Evolutionary conservation across 2,113 vertebrate species (phyloP).

Genomic region (Megaceryle maxima): DNA sequence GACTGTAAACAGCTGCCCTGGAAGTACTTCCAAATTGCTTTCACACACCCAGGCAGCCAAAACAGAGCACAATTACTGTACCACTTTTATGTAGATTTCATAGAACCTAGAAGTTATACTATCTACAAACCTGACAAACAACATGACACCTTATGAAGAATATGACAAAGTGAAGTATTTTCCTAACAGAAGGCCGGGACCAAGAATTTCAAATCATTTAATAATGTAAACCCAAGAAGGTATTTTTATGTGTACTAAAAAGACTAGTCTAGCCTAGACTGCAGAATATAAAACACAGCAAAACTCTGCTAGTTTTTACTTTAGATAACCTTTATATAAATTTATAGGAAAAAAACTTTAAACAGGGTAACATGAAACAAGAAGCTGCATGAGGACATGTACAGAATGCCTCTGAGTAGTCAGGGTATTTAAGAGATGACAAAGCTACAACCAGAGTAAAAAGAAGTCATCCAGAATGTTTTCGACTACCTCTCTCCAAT

Average conservation of each 20-base stretch:
- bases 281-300: neutral
- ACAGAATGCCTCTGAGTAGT: neutral
- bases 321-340: neutral
- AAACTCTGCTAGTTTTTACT: neutral
- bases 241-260: neutral
- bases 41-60: neutral
- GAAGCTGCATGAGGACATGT: neutral
- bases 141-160: neutral
- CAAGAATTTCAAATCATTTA: neutral
- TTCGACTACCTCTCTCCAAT: neutral
- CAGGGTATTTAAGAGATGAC: neutral
- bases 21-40: neutral
- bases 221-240: neutral
- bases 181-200: neutral
- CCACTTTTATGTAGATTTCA: neutral
- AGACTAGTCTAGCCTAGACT: neutral
- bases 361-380: neutral
- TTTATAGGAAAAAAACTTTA: neutral
- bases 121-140: neutral
- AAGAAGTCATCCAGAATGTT: neutral
- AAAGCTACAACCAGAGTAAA: neutral
- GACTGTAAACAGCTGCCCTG: neutral
- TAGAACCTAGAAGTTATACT: neutral
- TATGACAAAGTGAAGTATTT: neutral
- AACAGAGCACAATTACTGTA: neutral